A percentile compares a stretch with the other conserved stretches of the same genome.
phyloP scores from a whole-genome alignment of 1,140 invertebrate genomes.

The Penaeus indicus region DNA sequence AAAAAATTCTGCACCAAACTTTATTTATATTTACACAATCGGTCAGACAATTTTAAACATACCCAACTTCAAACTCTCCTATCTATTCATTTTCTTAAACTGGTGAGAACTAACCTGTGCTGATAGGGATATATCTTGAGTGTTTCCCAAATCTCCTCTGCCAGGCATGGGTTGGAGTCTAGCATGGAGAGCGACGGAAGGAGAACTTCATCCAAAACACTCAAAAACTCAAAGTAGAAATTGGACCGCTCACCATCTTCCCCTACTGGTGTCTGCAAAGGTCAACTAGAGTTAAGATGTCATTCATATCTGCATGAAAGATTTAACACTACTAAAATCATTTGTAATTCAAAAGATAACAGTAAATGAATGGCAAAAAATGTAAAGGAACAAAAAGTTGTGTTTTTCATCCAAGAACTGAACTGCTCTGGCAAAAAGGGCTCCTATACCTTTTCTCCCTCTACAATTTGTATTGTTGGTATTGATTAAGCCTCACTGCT shows the following conservation, averaged over 20 bases:
- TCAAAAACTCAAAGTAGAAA: slow-evolving; percentile 85
- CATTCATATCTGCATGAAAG: background rate
- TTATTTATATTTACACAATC: background rate
- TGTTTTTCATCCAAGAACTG: background rate
- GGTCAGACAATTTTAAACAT: background rate
- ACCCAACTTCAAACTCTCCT: background rate
- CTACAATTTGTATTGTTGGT: no score
- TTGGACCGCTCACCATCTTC: slow-evolving; percentile 45
- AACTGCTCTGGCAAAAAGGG: background rate
- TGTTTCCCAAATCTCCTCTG: slow-evolving; percentile 95
- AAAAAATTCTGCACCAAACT: no score
- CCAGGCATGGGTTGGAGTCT: slow-evolving; percentile 94
- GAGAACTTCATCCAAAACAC: slow-evolving; percentile 87
- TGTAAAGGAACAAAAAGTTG: background rate
- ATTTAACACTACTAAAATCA: background rate
- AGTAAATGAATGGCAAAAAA: background rate
- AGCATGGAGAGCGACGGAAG: slow-evolving; percentile 91
- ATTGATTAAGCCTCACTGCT: no score
- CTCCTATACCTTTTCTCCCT: no score
- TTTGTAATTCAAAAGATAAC: background rate
- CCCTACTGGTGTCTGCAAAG: slow-evolving; percentile 24
- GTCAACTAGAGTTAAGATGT: no score
- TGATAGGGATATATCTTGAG: slow-evolving; percentile 94
- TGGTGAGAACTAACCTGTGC: slow-evolving; percentile 75
- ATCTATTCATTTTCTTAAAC: background rate